Evolutionary conservation across 2,113 vertebrate species (phyloP).

Genomic region (Caretta caretta): DNA sequence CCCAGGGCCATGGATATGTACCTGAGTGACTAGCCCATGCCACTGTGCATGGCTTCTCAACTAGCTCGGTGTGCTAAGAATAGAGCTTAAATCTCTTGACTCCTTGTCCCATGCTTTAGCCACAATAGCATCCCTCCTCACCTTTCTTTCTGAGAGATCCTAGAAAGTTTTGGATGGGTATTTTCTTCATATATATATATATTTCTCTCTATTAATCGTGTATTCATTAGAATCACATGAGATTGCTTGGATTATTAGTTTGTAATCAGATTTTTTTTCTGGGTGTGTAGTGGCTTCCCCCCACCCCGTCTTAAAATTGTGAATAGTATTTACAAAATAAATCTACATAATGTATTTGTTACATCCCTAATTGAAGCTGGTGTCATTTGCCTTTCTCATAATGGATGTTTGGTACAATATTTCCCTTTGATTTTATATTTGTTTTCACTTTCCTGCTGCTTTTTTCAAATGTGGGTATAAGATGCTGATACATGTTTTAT

Average conservation of each 20-base stretch:
- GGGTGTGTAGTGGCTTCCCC: neutral
- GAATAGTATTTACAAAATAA: neutral
- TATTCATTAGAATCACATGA: neutral
- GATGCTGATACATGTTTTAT: neutral
- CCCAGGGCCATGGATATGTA: no score
- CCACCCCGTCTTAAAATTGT: neutral
- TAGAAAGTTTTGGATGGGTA: neutral
- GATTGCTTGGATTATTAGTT: neutral
- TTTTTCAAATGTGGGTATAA: neutral
- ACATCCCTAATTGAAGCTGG: neutral
- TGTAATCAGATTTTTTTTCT: no score
- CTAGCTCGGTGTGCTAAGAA: neutral
- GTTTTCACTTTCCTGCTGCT: neutral
- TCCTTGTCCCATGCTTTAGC: neutral
- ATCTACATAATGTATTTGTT: neutral
- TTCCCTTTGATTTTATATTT: neutral
- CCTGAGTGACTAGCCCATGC: neutral
- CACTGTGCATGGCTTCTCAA: neutral
- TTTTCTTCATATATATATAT: neutral
- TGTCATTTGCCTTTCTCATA: neutral
- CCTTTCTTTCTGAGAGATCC: neutral
- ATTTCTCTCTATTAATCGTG: neutral
- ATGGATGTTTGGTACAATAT: neutral
- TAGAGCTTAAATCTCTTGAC: neutral
- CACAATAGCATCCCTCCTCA: neutral